Conservation (phyloP, 2,113 vertebrate genomes). For the Hemibagrus wyckioides region DNA sequence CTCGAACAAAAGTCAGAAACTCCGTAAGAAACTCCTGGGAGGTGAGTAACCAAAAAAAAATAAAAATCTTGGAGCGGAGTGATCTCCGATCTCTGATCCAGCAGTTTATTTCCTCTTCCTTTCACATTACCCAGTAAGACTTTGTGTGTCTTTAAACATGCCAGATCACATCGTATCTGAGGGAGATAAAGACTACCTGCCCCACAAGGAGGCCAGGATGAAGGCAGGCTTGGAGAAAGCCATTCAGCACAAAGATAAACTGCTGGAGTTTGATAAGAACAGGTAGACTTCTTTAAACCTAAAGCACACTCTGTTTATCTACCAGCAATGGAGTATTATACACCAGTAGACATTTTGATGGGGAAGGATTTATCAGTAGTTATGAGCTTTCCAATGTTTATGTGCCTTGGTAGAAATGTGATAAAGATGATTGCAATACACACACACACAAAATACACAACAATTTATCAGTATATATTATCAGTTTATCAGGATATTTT, state of each 20-base stretch:
- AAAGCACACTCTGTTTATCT: background rate
- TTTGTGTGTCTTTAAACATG: background rate
- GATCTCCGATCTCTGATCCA: background rate
- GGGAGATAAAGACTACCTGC: constrained; percentile 77
- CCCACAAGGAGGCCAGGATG: constrained; percentile 79
- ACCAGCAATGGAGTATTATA: background rate
- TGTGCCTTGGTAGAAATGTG: background rate
- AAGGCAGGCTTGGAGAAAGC: constrained; percentile 89
- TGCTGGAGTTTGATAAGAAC: constrained; percentile 91
- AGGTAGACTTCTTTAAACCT: constrained; percentile 73
- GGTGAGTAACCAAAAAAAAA: constrained; percentile 67
- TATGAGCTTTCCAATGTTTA: background rate
- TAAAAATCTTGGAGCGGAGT: background rate
- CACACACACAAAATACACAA: too few relatives aligned
- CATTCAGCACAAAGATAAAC: constrained; percentile 93
- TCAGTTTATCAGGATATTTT: too few relatives aligned
- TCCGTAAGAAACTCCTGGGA: constrained; percentile 93
- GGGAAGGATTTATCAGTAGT: background rate
- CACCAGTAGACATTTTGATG: background rate
- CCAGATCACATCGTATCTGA: constrained; percentile 73
- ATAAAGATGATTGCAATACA: too few relatives aligned
- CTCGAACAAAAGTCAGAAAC: constrained; percentile 97
- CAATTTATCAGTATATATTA: too few relatives aligned
- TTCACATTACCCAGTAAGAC: background rate
- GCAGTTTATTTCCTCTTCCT: background rate